Percentiles rank a stretch among this genome's conserved stretches.
Conservation (phyloP, 2,113 vertebrate species). For the Pteronura brasiliensis region DNA sequence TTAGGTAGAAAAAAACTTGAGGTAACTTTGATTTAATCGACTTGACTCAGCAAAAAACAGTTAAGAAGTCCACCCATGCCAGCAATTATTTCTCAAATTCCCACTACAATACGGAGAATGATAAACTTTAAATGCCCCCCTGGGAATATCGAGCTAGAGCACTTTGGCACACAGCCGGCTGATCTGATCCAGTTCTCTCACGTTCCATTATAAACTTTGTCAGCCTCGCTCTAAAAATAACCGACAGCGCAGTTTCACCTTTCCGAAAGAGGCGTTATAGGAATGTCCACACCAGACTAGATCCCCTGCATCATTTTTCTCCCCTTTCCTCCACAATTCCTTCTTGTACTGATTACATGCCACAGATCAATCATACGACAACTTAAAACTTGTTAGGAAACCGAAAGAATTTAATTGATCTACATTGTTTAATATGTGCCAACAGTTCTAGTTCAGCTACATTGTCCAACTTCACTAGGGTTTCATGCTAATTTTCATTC, state of each 20-base stretch:
- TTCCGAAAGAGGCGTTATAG: background rate
- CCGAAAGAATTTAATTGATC: background rate
- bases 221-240: constrained; percentile 15
- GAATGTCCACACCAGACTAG: background rate
- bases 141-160: background rate
- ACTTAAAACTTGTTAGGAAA: background rate
- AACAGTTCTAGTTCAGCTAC: background rate
- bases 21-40: constrained; percentile 40
- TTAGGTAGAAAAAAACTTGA: background rate
- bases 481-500: background rate
- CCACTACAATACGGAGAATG: background rate
- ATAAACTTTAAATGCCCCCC: constrained; percentile 29
- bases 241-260: background rate
- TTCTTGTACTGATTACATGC: background rate
- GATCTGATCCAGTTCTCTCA: constrained; percentile 56
- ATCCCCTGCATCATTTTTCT: background rate
- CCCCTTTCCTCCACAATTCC: background rate
- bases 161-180: background rate
- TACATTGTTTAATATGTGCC: background rate
- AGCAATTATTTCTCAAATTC: constrained; percentile 50
- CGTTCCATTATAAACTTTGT: constrained; percentile 39
- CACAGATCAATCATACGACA: background rate
- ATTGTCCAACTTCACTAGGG: background rate
- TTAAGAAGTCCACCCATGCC: background rate
- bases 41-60: constrained; percentile 42